These are phyloP conservation scores for Brienomyrus brachyistius DNA, from an alignment of 2,113 vertebrate species.

Conservation along the genomic window DNA sequence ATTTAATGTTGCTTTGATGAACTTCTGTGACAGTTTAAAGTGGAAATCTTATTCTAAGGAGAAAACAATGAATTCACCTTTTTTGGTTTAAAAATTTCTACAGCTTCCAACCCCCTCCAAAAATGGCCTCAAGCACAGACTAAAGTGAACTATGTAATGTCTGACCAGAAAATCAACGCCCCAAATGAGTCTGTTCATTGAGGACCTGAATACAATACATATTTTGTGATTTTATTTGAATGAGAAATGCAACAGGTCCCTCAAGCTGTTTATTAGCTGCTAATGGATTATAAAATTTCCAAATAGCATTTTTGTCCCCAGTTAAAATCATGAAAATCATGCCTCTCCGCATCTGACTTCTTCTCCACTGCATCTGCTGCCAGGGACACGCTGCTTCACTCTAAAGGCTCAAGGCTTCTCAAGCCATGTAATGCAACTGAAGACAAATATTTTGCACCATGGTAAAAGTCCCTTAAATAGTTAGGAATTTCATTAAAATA, in stretches of 20 bases:
- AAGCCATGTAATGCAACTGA: not conserved
- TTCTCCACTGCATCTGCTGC: not conserved
- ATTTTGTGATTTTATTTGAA: not conserved
- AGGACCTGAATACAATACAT: not conserved
- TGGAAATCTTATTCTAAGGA: not conserved
- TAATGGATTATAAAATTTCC: not conserved
- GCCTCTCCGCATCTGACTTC: not conserved
- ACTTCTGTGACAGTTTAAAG: not conserved
- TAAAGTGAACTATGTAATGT: not conserved
- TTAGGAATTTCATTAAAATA: not conserved
- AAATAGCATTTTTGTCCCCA: not conserved
- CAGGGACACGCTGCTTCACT: not conserved
- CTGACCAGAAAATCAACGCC: not conserved
- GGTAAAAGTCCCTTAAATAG: not conserved
- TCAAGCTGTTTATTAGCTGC: not conserved
- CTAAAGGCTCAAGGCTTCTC: not conserved
- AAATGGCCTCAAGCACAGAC: not conserved
- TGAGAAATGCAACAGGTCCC: not conserved
- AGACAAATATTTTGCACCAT: not conserved
- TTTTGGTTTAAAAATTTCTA: not conserved
- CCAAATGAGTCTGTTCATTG: not conserved
- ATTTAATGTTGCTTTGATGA: not conserved
- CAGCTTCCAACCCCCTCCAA: not conserved
- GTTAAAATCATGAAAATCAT: not conserved
- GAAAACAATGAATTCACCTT: not conserved